These are phyloP conservation scores for Brachyptera risi DNA, from an alignment of 2,888 invertebrate genomes.

Conservation along the genomic window DNA sequence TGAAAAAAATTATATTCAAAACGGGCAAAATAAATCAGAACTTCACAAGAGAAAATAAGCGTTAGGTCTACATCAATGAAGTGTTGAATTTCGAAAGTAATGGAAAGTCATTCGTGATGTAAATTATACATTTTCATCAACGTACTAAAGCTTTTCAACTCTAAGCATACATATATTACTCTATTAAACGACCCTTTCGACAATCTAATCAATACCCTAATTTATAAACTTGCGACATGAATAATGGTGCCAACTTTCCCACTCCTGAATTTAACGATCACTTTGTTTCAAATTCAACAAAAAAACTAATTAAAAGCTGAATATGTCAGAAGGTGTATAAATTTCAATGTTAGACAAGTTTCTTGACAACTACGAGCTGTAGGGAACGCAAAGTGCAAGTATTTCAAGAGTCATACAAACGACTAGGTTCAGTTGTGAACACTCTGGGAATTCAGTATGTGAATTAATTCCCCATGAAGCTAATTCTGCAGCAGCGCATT, in stretches of 20 bases:
- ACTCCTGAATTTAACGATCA: conserved; percentile 1
- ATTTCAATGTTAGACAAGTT: conserved; percentile 14
- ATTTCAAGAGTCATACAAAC: not conserved
- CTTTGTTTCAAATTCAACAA: conserved; percentile 13
- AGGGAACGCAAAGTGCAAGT: not conserved
- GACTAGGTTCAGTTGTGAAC: conserved; percentile 3
- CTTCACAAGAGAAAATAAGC: no score
- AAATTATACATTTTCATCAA: no score
- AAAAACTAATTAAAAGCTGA: conserved; percentile 18
- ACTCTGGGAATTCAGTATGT: conserved; percentile 1
- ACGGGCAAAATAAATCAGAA: no score
- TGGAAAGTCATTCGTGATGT: no score
- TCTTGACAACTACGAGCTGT: conserved; percentile 3
- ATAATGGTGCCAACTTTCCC: not conserved
- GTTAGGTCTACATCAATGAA: no score
- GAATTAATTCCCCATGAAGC: conserved; percentile 14
- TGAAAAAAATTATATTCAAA: no score
- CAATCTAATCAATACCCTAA: conserved; percentile 11
- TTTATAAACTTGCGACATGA: not conserved
- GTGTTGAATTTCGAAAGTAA: no score
- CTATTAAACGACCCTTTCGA: not conserved
- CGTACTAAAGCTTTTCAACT: no score
- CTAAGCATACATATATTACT: no score
- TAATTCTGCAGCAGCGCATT: conserved; percentile 8
- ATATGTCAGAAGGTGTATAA: conserved; percentile 8